phyloP scores from a whole-genome alignment of 2,113 vertebrate genomes.

The Penelope pileata region DNA sequence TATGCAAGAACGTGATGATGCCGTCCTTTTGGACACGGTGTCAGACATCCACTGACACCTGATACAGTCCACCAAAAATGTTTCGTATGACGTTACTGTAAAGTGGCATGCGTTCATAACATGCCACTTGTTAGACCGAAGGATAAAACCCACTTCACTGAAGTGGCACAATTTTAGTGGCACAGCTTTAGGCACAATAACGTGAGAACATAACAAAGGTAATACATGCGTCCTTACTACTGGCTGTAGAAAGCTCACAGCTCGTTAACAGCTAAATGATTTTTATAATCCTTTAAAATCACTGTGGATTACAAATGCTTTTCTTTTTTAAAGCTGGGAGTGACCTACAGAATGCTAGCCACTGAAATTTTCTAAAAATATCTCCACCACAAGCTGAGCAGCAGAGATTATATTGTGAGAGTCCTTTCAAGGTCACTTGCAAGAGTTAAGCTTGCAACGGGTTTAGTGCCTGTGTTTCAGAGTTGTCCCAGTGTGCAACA shows the following conservation, averaged over 20 bases:
- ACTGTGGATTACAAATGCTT: constrained; percentile 10
- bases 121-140: background rate
- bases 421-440: constrained; percentile 12
- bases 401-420: background rate
- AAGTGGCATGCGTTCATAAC: background rate
- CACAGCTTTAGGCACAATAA: background rate
- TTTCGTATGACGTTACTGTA: background rate
- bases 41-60: background rate
- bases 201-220: background rate
- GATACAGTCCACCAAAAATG: background rate
- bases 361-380: constrained; percentile 3
- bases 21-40: background rate
- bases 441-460: background rate
- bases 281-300: constrained; percentile 31
- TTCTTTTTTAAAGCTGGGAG: background rate
- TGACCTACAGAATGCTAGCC: background rate
- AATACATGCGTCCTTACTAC: accelerated
- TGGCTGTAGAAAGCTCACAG: accelerated
- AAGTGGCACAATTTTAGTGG: too few species aligned
- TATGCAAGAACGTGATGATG: background rate
- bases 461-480: background rate
- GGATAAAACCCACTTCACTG: background rate
- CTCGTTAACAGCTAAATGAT: background rate
- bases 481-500: background rate
- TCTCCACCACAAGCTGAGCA: background rate